Evolutionary conservation across 2,797 vertebrate genomes (phyloP).

Genomic region (Acanthurus lineatus): DNA sequence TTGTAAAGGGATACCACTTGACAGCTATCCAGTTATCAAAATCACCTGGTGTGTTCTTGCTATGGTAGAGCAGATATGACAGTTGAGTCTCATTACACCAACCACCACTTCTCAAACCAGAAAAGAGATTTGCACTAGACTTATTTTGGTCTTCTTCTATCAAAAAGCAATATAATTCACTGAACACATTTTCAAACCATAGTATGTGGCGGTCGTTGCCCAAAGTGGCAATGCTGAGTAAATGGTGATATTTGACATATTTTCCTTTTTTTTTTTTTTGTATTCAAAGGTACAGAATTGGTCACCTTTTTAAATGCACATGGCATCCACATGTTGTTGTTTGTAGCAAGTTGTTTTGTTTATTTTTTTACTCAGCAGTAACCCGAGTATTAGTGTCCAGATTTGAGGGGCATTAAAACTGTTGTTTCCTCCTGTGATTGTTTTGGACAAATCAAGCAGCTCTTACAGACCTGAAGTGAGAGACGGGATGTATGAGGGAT

Average conservation of each 20-base stretch:
- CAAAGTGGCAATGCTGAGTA: conserved; percentile 74
- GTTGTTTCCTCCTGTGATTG: conserved; percentile 84
- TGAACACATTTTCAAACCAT: conserved; percentile 70
- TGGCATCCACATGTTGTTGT: conserved; percentile 67
- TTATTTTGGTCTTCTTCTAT: conserved; percentile 86
- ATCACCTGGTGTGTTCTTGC: conserved; percentile 74
- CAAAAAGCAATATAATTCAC: conserved; percentile 87
- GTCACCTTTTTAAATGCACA: conserved; percentile 69
- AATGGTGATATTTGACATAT: conserved; percentile 68
- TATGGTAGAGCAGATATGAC: conserved; percentile 66
- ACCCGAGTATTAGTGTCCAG: conserved; percentile 72
- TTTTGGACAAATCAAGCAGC: conserved; percentile 81
- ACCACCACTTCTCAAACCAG: conserved; percentile 85
- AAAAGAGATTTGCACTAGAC: conserved; percentile 91
- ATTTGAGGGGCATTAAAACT: conserved; percentile 81
- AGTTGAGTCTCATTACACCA: conserved; percentile 75
- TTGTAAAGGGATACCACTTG: conserved; percentile 75
- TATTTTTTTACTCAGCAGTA: conserved; percentile 47
- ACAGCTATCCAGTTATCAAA: conserved; percentile 64
- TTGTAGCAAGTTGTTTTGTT: conserved; percentile 42
- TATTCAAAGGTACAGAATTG: conserved; percentile 76
- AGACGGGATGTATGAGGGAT: conserved; percentile 67
- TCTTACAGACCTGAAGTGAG: conserved; percentile 66
- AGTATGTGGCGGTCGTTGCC: conserved; percentile 65
- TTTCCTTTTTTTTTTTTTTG: conserved; percentile 63